Base-by-base conservation (phyloP, 1,140 invertebrate species). In the Frieseomelitta varia region DNA sequence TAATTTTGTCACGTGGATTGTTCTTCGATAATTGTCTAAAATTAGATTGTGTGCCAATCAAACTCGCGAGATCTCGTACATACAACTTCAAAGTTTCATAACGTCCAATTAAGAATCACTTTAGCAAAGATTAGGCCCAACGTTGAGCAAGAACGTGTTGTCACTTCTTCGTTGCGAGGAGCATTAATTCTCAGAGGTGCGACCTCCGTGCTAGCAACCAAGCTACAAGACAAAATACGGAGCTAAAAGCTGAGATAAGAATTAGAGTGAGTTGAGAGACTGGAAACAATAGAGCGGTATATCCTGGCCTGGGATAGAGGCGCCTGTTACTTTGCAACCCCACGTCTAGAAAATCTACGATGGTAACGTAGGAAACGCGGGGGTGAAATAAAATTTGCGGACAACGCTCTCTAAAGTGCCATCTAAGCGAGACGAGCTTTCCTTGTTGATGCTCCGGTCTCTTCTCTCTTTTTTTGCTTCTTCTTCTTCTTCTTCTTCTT, bases 301-400 rank as follows among this genome's bases (percentile, higher is more conserved):
- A 67, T 67, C 67, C 19, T 24, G 30, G 34, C 21, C 39, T 47
- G 34, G 34, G 17, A 39, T 27, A 27, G 58, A 21, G 21, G 58
- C 12, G 10, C 24, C 21, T 39, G 30, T 34, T 27, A 21, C 19
- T 39, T 39, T 39, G 67, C 39, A 39, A 39, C 21, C 39, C 21
- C 19, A n/a, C 19, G 30, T 47, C 39, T 27, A 39, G 19, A 17
- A 39, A 39, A 69, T 69, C 39, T 69, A 27, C 39, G 39, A 30
- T 3, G 21, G 34, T 39, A 67, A 67, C 30, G 30, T 67, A 30
- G 65, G 34, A 21, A 67, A 67, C 65, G 30, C 65, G 65, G 10
- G 65, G 65, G 34, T 24, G 39, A 68, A 39, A 69, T 39, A 69
- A 69, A 69, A 69, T 69, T 69, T 39, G 19, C 67, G 67, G 67